Evolutionary conservation across 2,113 vertebrate genomes (phyloP).

Genomic region (Heterotilapia buettikoferi): DNA sequence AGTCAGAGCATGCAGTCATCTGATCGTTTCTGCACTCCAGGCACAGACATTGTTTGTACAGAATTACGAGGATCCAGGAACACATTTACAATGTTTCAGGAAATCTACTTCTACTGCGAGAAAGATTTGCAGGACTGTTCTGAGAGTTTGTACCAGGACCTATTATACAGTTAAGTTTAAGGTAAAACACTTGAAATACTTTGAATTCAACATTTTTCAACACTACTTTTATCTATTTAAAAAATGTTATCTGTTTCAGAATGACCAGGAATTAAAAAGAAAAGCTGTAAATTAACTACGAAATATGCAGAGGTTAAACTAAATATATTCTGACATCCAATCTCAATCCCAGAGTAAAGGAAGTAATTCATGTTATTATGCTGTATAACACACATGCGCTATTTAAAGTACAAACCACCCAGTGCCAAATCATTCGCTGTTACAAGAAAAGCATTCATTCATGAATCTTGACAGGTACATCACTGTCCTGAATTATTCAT

Average conservation of each 20-base stretch:
- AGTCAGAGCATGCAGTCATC: not conserved
- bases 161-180: not conserved
- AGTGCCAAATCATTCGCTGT: not conserved
- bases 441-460: not conserved
- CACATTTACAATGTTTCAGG: not conserved
- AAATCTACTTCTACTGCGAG: not conserved
- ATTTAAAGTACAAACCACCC: not conserved
- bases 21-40: not conserved
- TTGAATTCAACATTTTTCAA: not conserved
- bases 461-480: not conserved
- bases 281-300: rapidly evolving
- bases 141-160: not conserved
- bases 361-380: not conserved
- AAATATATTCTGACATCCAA: not conserved
- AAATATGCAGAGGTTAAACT: not conserved
- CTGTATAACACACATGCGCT: not conserved
- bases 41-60: not conserved
- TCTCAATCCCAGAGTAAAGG: not conserved
- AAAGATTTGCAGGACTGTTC: not conserved
- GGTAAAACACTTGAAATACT: rapidly evolving
- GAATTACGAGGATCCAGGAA: not conserved
- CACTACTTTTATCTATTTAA: not conserved
- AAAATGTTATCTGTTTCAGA: not conserved
- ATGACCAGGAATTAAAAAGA: not conserved
- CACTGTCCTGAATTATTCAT: not conserved